These are phyloP conservation scores for Coryphaenoides rupestris DNA, from an alignment of 2,113 vertebrate genomes.

Conservation along the genomic window DNA sequence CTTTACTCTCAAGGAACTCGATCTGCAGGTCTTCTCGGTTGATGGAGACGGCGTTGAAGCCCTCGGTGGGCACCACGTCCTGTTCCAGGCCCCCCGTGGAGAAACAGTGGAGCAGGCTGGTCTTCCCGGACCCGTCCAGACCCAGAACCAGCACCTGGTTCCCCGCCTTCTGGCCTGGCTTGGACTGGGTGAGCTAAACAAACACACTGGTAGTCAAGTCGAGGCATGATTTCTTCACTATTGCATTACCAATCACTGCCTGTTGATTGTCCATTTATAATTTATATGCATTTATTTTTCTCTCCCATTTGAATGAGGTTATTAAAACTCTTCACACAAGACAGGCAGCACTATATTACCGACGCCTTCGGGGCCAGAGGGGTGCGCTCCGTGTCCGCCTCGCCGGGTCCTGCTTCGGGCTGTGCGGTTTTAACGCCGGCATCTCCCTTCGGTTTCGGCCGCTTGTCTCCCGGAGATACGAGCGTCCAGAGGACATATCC, in stretches of 20 bases:
- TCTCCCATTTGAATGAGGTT: background rate
- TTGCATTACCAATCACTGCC: background rate
- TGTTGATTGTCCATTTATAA: background rate
- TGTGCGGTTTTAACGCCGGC: background rate
- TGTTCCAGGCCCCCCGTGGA: conserved; percentile 74
- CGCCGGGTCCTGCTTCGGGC: background rate
- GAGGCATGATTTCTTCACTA: background rate
- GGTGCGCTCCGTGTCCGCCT: background rate
- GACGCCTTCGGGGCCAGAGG: background rate
- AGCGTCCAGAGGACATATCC: conserved; percentile 66
- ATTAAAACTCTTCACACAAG: no score
- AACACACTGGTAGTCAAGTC: background rate
- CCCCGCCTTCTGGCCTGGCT: conserved; percentile 15
- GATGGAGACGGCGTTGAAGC: conserved; percentile 83
- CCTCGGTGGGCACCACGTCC: conserved; percentile 78
- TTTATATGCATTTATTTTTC: background rate
- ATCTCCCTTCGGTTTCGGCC: background rate
- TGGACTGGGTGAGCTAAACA: conserved; percentile 54
- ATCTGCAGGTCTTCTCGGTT: conserved; percentile 76
- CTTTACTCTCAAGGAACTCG: conserved; percentile 91
- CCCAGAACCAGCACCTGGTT: conserved; percentile 89
- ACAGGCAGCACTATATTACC: no score
- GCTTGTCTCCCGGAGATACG: conserved; percentile 1
- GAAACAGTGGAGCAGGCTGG: conserved; percentile 82
- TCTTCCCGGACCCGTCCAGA: conserved; percentile 91